Evolutionary conservation across 2,888 invertebrate species (phyloP), one percentile per base, ranked within the genome.

Genomic region (Aromia moschata): DNA sequence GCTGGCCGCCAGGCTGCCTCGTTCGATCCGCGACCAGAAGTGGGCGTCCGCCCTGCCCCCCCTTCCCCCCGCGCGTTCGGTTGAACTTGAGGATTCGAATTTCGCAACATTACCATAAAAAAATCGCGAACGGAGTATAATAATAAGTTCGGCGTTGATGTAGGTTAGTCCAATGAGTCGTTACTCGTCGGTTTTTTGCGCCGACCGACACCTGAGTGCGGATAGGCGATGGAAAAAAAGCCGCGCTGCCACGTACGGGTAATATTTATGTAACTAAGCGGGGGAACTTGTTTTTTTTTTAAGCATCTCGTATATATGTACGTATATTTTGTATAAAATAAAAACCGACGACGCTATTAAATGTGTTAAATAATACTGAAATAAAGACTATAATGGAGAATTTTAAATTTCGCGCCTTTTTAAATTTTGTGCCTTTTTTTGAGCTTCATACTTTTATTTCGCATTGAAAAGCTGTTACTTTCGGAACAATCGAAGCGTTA

Each of bases 21-120:
- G 5, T 5, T 9, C 25, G 25, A 25, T 25, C 25, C 4, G 4
- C 4, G 4, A 2, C 10, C 17, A 15, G 10, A 16, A 15, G 10
- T 4, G 1, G 16, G 9, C n/a, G 17, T 16, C 10, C 25, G 9
- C 25, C 25, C 9, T 5, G 25, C 9, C 25, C 25, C 4, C 4
- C 25, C 25, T 25, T 25, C 9, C 9, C 25, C 9, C 33, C n/a
- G n/a, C 11, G 5, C 11, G 9, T n/a, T 15, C 11, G 4, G 46
- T 17, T 16, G 46, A 31, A 46, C 46, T 46, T 46, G 46, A 36
- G 36, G 36, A 18, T 46, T n/a, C 30, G 12, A 46, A 46, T 46
- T 46, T 46, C 46, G 31, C 12, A 46, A 46, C 30, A 46, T 46
- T 46, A 33, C 31, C 36, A 33, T 46, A 33, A 46, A 46, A 46